Percentiles rank a stretch among this genome's conserved stretches.
Evolutionary conservation across 1,140 invertebrate species (phyloP).

Genomic region (Phthorimaea operculella): DNA sequence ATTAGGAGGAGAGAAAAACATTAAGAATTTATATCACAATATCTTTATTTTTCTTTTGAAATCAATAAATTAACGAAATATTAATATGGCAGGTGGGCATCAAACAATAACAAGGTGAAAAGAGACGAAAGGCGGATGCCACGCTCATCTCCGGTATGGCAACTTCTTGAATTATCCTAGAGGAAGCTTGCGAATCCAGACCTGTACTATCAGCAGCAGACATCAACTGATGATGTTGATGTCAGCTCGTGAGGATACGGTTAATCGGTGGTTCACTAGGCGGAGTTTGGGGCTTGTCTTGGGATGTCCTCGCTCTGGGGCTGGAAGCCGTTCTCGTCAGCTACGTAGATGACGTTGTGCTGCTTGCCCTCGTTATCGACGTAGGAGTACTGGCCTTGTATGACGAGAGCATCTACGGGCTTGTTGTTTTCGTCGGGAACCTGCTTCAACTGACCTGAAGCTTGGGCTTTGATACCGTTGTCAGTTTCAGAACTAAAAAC

Average conservation of each 20-base stretch:
- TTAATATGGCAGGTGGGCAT: constrained; percentile 46
- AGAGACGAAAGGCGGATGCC: constrained; percentile 18
- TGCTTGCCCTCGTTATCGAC: constrained; percentile 37
- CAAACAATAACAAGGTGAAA: constrained; percentile 25
- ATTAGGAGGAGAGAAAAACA: no score
- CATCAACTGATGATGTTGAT: no score
- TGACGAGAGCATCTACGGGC: constrained; percentile 45
- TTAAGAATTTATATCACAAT: constrained; percentile 2
- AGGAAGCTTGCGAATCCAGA: not conserved
- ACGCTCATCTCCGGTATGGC: constrained; percentile 16
- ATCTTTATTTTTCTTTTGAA: constrained; percentile 27
- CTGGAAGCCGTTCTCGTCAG: constrained; percentile 69
- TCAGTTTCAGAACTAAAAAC: constrained; percentile 57
- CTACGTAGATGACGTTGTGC: constrained; percentile 56
- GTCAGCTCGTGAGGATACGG: no score
- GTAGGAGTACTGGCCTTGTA: constrained; percentile 54
- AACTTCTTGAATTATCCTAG: constrained; percentile 9
- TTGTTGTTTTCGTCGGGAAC: constrained; percentile 57
- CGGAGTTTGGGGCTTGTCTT: constrained; percentile 14
- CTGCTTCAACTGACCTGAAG: constrained; percentile 46
- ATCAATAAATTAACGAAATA: constrained; percentile 35
- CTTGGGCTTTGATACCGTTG: constrained; percentile 43
- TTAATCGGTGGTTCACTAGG: no score
- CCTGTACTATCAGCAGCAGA: not conserved
- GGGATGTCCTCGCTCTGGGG: constrained; percentile 51